Conservation (phyloP, 2,888 invertebrate species). For the Ochropleura plecta region DNA sequence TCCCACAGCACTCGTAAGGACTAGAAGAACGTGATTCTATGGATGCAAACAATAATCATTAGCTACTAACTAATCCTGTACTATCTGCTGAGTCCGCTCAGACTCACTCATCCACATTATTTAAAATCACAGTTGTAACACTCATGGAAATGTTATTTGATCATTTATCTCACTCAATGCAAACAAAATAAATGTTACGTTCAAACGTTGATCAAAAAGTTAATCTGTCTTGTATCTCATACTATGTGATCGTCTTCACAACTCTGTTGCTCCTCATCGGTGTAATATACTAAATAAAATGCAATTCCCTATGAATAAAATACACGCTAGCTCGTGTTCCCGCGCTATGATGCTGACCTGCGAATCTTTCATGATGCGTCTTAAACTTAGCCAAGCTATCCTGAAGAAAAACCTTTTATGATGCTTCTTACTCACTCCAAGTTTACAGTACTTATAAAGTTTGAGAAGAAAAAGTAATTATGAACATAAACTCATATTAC, state of each 20-base stretch:
- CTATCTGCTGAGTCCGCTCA: not conserved
- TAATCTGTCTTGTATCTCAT: too few species aligned
- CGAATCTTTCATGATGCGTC: not conserved
- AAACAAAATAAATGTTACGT: not conserved
- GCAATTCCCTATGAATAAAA: constrained; percentile 9
- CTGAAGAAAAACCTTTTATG: not conserved
- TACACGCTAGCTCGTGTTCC: not conserved
- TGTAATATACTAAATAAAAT: not conserved
- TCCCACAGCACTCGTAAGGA: not conserved
- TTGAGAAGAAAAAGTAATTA: not conserved
- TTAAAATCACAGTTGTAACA: not conserved
- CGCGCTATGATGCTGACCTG: not conserved
- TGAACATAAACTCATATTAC: not conserved
- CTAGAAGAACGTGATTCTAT: not conserved
- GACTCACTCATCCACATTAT: not conserved
- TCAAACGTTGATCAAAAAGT: not conserved
- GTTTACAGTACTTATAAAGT: not conserved
- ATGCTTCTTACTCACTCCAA: not conserved
- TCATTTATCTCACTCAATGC: not conserved
- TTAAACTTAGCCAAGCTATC: not conserved
- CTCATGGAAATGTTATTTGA: not conserved
- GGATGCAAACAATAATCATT: not conserved
- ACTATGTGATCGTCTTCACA: not conserved
- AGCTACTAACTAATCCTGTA: not conserved
- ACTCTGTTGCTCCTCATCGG: not conserved